These are phyloP conservation scores for Agrenia bidenticulata DNA, from an alignment of 2,888 invertebrate genomes.

Conservation along the genomic window DNA sequence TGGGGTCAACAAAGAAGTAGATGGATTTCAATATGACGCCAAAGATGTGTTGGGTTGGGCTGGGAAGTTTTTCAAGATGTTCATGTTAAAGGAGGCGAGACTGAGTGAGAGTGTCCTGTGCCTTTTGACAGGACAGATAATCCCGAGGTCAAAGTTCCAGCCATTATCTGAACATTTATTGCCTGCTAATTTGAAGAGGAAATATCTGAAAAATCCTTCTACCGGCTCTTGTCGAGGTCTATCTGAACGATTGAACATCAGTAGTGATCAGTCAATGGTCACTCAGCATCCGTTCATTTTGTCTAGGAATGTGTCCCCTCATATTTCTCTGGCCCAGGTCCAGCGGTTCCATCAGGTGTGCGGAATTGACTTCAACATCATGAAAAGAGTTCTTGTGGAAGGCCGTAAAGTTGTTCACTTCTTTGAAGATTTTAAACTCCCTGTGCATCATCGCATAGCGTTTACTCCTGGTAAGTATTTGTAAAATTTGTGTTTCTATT, in stretches of 20 bases:
- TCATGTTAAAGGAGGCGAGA: neutral
- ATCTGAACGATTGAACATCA: neutral
- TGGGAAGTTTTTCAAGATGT: neutral
- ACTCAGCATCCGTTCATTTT: neutral
- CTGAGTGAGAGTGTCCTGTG: neutral
- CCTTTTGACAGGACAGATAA: neutral
- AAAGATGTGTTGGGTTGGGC: neutral
- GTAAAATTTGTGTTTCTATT: too few species aligned
- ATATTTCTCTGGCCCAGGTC: too few species aligned
- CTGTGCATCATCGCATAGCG: too few species aligned
- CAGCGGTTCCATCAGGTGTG: too few species aligned
- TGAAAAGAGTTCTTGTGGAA: too few species aligned
- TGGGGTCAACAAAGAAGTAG: neutral
- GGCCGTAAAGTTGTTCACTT: too few species aligned
- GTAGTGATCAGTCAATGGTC: neutral
- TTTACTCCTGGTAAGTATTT: too few species aligned
- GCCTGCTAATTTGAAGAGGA: neutral
- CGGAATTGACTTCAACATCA: too few species aligned
- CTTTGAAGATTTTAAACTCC: too few species aligned
- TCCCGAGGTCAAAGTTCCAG: neutral
- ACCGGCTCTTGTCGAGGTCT: neutral
- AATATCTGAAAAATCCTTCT: neutral
- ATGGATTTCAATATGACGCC: neutral
- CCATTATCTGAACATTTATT: neutral
- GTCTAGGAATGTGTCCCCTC: too few species aligned